phyloP scores from a whole-genome alignment of 2,113 vertebrate species.

The Choloepus hoffmanni region DNA sequence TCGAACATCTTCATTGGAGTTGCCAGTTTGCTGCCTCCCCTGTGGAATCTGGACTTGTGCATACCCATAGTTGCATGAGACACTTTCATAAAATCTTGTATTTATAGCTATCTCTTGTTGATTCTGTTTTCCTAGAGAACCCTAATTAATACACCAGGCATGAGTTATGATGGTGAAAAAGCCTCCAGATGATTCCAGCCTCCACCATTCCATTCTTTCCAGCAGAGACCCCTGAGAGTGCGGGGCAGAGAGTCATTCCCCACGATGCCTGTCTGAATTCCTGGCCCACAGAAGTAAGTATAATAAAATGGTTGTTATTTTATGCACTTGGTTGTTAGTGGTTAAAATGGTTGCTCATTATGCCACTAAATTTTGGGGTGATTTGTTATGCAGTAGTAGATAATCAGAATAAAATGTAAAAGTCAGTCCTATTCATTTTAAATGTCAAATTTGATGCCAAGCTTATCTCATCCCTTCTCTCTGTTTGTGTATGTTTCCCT shows the following conservation, averaged over 20 bases:
- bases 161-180: neutral
- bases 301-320: neutral
- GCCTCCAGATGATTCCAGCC: neutral
- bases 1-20: too few relatives aligned
- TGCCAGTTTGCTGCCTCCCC: too few relatives aligned
- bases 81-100: too few relatives aligned
- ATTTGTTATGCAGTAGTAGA: neutral
- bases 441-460: neutral
- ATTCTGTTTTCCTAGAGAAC: too few relatives aligned
- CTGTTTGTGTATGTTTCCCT: neutral
- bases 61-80: too few relatives aligned
- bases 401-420: neutral
- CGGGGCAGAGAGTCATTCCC: neutral
- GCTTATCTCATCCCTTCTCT: neutral
- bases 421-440: neutral
- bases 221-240: neutral
- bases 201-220: neutral
- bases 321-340: neutral
- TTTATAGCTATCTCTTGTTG: too few relatives aligned
- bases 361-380: neutral
- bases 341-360: too few relatives aligned
- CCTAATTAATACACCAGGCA: too few relatives aligned
- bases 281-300: neutral
- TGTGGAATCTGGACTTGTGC: too few relatives aligned
- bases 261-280: neutral